phyloP scores from a whole-genome alignment of 2,113 vertebrate genomes.

The Synchiropus splendidus region DNA sequence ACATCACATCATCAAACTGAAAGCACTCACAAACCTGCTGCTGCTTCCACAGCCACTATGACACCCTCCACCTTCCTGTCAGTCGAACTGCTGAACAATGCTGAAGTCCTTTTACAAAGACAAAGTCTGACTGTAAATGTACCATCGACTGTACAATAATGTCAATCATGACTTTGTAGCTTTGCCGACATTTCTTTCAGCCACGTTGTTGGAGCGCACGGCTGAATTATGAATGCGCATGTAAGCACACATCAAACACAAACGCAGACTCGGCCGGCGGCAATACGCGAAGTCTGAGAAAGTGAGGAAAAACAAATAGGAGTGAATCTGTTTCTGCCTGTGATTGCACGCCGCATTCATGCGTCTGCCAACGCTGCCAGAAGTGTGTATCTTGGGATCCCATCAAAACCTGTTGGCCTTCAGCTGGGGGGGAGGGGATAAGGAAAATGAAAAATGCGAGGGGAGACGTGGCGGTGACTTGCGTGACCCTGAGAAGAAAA shows the following conservation, averaged over 20 bases:
- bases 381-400: constrained; percentile 33
- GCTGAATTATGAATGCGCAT: constrained; percentile 18
- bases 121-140: too few relatives aligned
- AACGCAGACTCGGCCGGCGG: constrained; percentile 11
- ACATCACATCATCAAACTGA: too few relatives aligned
- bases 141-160: too few relatives aligned
- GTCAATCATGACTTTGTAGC: too few relatives aligned
- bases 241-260: constrained; percentile 20
- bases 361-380: constrained; percentile 18
- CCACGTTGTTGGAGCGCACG: background rate
- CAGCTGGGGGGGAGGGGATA: background rate
- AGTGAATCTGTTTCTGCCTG: constrained; percentile 32
- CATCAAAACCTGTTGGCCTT: constrained; percentile 32
- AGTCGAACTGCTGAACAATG: too few relatives aligned
- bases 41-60: too few relatives aligned
- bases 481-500: constrained; percentile 15
- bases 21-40: too few relatives aligned
- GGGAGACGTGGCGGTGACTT: constrained; percentile 25
- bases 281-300: background rate
- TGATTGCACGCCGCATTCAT: constrained; percentile 31
- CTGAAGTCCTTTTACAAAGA: too few relatives aligned
- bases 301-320: background rate
- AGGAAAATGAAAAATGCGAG: constrained; percentile 12
- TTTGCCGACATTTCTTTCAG: too few relatives aligned
- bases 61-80: too few relatives aligned